Evolutionary conservation across 1,140 invertebrate genomes (phyloP).

Genomic region (Coelopa frigida): DNA sequence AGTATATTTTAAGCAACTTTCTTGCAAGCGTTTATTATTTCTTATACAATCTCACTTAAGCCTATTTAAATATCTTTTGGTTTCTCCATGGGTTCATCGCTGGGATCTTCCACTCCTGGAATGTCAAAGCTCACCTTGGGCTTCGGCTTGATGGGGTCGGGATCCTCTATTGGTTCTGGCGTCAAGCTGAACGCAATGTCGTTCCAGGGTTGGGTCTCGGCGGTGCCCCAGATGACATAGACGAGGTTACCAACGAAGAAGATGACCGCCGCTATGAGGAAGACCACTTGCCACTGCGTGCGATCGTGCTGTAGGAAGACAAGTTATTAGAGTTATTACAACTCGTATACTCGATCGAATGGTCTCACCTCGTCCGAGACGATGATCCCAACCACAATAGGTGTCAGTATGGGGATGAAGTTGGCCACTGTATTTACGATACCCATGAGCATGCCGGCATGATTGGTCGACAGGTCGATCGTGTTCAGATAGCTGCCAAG

Average conservation of each 20-base stretch:
- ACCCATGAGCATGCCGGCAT: conserved; percentile 60
- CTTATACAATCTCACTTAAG: too few relatives aligned
- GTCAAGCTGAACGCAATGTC: too few relatives aligned
- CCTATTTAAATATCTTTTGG: neutral
- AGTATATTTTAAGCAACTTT: too few relatives aligned
- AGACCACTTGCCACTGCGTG: conserved; percentile 64
- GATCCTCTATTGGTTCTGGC: too few relatives aligned
- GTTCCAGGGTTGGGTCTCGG: conserved; percentile 59
- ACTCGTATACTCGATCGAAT: too few relatives aligned
- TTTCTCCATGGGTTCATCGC: too few relatives aligned
- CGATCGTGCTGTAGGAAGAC: conserved; percentile 46
- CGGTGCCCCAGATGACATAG: conserved; percentile 60
- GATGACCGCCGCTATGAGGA: conserved; percentile 61
- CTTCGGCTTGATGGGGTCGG: too few relatives aligned
- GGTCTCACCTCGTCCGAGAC: conserved; percentile 55
- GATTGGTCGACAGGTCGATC: conserved; percentile 70
- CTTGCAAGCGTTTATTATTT: too few relatives aligned
- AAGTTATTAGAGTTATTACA: conserved; percentile 6
- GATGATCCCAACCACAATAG: conserved; percentile 56
- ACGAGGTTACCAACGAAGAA: conserved; percentile 61
- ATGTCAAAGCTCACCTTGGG: too few relatives aligned
- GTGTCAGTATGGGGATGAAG: conserved; percentile 62
- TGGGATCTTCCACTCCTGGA: too few relatives aligned
- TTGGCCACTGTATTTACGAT: conserved; percentile 70
- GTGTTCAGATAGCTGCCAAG: conserved; percentile 62